Conservation (phyloP, 2,888 invertebrate genomes). For the Lepidocyrtoides sp. region DNA sequence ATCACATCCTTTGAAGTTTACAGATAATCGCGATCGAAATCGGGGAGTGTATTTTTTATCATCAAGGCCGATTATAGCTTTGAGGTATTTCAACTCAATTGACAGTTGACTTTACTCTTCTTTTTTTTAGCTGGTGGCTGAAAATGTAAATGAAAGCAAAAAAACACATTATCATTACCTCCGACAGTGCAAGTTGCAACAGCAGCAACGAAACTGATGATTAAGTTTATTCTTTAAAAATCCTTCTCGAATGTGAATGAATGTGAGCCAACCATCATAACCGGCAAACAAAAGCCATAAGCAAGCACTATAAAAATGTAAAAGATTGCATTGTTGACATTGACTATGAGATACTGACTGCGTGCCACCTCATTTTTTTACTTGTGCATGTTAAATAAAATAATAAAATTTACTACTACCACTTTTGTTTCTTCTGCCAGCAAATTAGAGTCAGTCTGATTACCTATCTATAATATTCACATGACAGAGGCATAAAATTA, state of each 20-base stretch:
- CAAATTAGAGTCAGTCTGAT: no score
- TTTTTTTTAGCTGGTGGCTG: not conserved
- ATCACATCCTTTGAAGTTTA: not conserved
- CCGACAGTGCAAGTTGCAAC: no score
- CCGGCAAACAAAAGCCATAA: not conserved
- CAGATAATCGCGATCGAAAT: no score
- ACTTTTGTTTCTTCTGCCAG: no score
- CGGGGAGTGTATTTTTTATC: no score
- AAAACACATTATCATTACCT: not conserved
- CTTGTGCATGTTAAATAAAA: no score
- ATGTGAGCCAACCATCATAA: not conserved
- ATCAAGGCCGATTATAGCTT: slow-evolving; percentile 81
- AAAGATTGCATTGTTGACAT: not conserved
- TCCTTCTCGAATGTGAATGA: slow-evolving; percentile 40
- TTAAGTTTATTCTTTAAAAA: not conserved
- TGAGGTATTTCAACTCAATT: slow-evolving; percentile 77
- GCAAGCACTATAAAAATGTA: no score
- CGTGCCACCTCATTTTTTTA: slow-evolving; percentile 32
- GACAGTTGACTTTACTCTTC: slow-evolving; percentile 19
- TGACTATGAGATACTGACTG: not conserved
- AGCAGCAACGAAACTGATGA: not conserved
- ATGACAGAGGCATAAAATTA: slow-evolving; percentile 11
- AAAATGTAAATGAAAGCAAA: slow-evolving; percentile 13
- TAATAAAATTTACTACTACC: not conserved
- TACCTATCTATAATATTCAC: not conserved